phyloP scores from a whole-genome alignment of 2,888 invertebrate species.

The Pyrrhosoma nymphula region DNA sequence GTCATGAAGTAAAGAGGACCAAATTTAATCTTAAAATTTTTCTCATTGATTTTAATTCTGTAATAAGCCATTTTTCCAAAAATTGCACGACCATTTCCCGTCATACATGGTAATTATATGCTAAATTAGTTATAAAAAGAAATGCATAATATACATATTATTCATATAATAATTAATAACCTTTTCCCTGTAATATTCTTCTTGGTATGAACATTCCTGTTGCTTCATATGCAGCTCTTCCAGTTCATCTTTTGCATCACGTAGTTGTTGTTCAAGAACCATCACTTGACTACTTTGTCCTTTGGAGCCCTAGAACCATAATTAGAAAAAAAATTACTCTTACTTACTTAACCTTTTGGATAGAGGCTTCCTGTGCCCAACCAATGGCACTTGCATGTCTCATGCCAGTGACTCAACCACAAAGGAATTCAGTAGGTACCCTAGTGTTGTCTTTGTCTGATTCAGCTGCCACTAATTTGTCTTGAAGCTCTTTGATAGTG shows the following conservation, averaged over 20 bases:
- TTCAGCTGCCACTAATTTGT: conserved; percentile 78
- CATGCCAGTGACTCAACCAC: neutral
- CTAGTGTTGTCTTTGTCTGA: conserved; percentile 76
- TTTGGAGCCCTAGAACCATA: conserved; percentile 82
- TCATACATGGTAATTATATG: no score
- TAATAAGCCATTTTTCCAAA: neutral
- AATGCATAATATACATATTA: neutral
- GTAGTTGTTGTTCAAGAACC: conserved; percentile 80
- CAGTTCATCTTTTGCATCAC: conserved; percentile 82
- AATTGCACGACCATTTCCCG: no score
- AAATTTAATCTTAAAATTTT: no score
- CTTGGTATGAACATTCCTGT: conserved; percentile 84
- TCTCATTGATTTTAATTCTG: no score
- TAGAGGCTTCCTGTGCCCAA: neutral
- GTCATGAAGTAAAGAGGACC: neutral
- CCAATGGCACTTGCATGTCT: neutral
- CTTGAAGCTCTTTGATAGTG: conserved; percentile 81
- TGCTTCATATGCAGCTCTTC: conserved; percentile 77
- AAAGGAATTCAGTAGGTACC: conserved; percentile 74
- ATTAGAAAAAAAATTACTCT: conserved; percentile 70
- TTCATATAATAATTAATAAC: conserved; percentile 71
- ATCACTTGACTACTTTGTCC: conserved; percentile 82
- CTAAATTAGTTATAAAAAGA: no score
- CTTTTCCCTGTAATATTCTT: conserved; percentile 86
- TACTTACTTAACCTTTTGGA: conserved; percentile 72